Evolutionary conservation across 92 coral and sea anemone genomes (phyloP), one percentile per base, ranked within the genome.

Genomic region (Phymanthus crucifer): DNA sequence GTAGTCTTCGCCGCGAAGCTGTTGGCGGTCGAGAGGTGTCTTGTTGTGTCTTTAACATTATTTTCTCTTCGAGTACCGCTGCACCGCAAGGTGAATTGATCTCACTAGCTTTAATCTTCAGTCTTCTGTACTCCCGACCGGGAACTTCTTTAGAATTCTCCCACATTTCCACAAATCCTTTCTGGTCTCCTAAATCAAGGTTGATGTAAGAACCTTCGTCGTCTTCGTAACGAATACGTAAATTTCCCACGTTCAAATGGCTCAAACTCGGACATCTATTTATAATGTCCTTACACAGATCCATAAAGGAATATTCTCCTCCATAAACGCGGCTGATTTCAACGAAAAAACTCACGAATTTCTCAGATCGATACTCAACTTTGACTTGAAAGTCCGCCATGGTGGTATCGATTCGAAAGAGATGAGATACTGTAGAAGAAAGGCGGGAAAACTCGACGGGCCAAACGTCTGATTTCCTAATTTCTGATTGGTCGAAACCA

Each of bases 351-450:
- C 48, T 85, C 13, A 78, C 45, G 79, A 72, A 85, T 46, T 85
- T 85, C 46, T 72, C 66, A 34, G 56, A 31, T 27, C 34, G 13
- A 77, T 80, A 80, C 58, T 85, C 85, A 12, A 85, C 89, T 74
- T 85, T 85, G 31, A 85, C 82, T 85, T 85, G 89, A 66, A 31
- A 77, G n/a, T n/a, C n/a, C n/a, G n/a, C n/a, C n/a, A n/a, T n/a
- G n/a, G n/a, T n/a, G n/a, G n/a, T n/a, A n/a, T n/a, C n/a, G n/a
- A n/a, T n/a, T n/a, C n/a, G n/a, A n/a, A n/a, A n/a, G n/a, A n/a
- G n/a, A n/a, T n/a, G n/a, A n/a, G n/a, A n/a, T n/a, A n/a, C n/a
- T n/a, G n/a, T n/a, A n/a, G n/a, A n/a, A n/a, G n/a, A n/a, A n/a
- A n/a, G n/a, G n/a, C n/a, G n/a, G n/a, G n/a, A n/a, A n/a, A n/a